Evolutionary conservation across 2,113 vertebrate species (phyloP).

Genomic region (Paedocypris sp.): DNA sequence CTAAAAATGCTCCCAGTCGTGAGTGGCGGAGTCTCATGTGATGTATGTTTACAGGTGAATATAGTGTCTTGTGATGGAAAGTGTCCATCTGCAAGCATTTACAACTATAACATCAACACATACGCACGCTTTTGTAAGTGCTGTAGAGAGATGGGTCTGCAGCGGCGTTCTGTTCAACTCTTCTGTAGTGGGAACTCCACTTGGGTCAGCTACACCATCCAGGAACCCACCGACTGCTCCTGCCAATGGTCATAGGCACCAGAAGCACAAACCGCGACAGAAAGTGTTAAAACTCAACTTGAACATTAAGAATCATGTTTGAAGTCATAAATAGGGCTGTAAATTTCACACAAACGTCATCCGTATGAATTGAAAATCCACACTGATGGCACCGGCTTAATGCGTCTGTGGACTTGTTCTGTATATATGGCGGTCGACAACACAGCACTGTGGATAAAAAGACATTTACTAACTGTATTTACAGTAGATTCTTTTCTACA

Average conservation of each 20-base stretch:
- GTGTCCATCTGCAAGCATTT: slow-evolving; percentile 94
- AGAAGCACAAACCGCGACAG: slow-evolving; percentile 6
- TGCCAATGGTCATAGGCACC: slow-evolving; percentile 85
- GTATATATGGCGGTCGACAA: slow-evolving; percentile 44
- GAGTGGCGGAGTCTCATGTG: no score
- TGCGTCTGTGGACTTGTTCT: slow-evolving; percentile 28
- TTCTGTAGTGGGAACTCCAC: slow-evolving; percentile 86
- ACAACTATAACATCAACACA: slow-evolving; percentile 98
- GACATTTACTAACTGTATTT: slow-evolving; percentile 15
- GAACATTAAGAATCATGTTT: slow-evolving; percentile 9
- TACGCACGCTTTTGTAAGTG: slow-evolving; percentile 97
- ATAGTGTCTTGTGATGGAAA: slow-evolving; percentile 95
- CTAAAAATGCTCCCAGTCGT: not conserved
- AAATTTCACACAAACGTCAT: not conserved
- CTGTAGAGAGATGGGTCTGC: slow-evolving; percentile 86
- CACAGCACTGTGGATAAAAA: slow-evolving; percentile 21
- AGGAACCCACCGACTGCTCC: slow-evolving; percentile 95
- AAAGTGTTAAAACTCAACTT: slow-evolving; percentile 31
- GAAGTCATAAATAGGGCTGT: not conserved
- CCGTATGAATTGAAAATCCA: slow-evolving; percentile 9
- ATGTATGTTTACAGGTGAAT: slow-evolving; percentile 71
- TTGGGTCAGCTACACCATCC: slow-evolving; percentile 89
- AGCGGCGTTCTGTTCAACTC: slow-evolving; percentile 79
- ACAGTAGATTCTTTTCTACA: slow-evolving; percentile 40
- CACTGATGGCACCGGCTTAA: slow-evolving; percentile 6